phyloP scores from a whole-genome alignment of 2,113 vertebrate species.

The Macroglossus sobrinus region DNA sequence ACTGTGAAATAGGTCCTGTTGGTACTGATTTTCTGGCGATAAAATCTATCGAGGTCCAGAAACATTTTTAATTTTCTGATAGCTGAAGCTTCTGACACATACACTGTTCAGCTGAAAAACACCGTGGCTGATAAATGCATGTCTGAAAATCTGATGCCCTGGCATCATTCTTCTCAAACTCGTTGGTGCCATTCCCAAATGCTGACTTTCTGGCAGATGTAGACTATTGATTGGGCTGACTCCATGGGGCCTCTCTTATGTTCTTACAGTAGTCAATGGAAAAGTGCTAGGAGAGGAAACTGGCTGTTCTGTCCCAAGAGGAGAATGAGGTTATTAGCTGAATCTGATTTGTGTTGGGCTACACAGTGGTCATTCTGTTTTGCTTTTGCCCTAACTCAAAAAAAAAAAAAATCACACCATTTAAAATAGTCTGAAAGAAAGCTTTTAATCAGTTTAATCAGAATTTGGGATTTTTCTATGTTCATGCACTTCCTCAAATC shows the following conservation, averaged over 20 bases:
- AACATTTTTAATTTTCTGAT: background rate
- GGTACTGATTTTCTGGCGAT: conserved; percentile 29
- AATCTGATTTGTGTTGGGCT: background rate
- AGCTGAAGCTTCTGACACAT: background rate
- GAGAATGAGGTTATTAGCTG: background rate
- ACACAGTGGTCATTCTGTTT: background rate
- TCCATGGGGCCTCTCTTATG: background rate
- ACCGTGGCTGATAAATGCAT: background rate
- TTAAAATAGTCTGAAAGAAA: conserved; percentile 41
- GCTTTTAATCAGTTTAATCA: background rate
- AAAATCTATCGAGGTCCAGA: conserved; percentile 29
- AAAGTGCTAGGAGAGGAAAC: background rate
- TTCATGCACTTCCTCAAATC: conserved; percentile 64
- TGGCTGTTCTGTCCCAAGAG: background rate
- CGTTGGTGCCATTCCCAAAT: background rate
- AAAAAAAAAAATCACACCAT: background rate
- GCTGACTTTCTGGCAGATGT: background rate
- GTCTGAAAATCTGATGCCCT: background rate
- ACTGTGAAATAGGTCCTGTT: conserved; percentile 38
- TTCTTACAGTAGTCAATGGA: background rate
- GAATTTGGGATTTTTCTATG: background rate
- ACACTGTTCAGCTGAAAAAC: background rate
- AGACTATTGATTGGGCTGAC: background rate
- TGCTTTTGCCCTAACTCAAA: background rate
- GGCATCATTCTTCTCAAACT: background rate